Base-by-base conservation (phyloP, 2,797 vertebrate species). In the Spinus pinus region DNA sequence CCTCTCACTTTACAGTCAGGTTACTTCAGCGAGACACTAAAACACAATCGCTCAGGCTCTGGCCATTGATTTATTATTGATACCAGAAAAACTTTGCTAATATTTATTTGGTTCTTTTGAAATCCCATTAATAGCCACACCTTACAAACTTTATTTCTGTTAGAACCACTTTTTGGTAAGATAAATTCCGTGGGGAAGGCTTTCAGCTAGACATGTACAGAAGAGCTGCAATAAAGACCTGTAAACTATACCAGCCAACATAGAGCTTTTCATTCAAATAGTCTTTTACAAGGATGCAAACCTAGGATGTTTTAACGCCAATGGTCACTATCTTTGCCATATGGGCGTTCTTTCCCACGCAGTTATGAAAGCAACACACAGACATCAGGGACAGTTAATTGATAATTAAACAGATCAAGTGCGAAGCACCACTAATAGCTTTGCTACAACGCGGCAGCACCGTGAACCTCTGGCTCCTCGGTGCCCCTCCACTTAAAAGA, bases 1-100 rank as follows among this genome's bases (percentile, higher is more conserved):
- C 58, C 23, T 46, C 47, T 20, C 0, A 1, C 56, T 82, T 80
- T 12, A 51, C 21, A 14, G 39, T 15, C 5, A 3, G 17, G 24
- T 46, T 3, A 5, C 50, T 66, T 37, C 10, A 8, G 73, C 0
- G 0, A 33, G n/a, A 30, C 18, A 21, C 41, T 28, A 56, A 78
- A 69, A 9, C 1, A 1, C 15, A 44, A 16, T 10, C 0, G 0
- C 58, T 33, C 53, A 19, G 37, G 21, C 21, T 57, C 39, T 25
- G 30, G 22, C 24, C 21, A 30, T 0, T 16, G 54, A 50, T 49
- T 51, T 28, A 2, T 30, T 53, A 88, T 1, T 0, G 7, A 72
- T 14, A 82, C 4, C 27, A 57, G 15, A 50, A 25, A 75, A 94
- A 35, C 37, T 10, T 24, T 5, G 21, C 37, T 50, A 53, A 14